Evolutionary conservation across 2,888 invertebrate species (phyloP).

Genomic region (Eupithecia subumbrata): DNA sequence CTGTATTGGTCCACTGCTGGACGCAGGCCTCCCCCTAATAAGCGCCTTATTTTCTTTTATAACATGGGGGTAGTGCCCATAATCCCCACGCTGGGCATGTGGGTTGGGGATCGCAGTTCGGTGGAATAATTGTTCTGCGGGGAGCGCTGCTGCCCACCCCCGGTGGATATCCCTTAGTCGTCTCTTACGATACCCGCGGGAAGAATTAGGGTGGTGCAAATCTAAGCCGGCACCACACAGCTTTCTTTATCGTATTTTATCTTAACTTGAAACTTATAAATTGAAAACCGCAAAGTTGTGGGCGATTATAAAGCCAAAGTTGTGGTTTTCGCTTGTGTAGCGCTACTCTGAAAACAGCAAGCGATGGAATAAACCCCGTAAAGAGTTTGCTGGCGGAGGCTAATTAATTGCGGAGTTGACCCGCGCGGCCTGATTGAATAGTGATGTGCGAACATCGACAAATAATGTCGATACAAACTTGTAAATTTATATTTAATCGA

Average conservation of each 20-base stretch:
- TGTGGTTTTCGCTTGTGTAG: constrained; percentile 14
- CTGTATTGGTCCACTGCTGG: too few relatives aligned
- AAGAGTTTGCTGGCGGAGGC: constrained; percentile 49
- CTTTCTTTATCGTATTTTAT: background rate
- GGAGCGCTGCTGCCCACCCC: too few relatives aligned
- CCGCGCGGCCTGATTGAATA: constrained; percentile 51
- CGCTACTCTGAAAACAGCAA: constrained; percentile 48
- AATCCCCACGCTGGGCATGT: too few relatives aligned
- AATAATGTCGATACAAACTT: constrained; percentile 17
- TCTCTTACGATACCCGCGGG: background rate
- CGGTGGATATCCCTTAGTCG: background rate
- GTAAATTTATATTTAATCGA: background rate
- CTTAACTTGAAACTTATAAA: background rate
- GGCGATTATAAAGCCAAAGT: background rate
- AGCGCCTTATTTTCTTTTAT: too few relatives aligned
- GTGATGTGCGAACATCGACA: constrained; percentile 44
- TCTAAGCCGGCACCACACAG: background rate
- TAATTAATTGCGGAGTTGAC: constrained; percentile 63
- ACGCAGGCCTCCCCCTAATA: too few relatives aligned
- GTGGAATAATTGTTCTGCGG: too few relatives aligned
- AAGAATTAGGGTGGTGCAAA: too few relatives aligned
- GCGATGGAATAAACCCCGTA: constrained; percentile 48
- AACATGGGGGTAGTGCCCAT: too few relatives aligned
- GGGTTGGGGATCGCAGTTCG: too few relatives aligned
- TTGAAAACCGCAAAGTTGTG: background rate